Percentiles rank a stretch among this genome's conserved stretches.
These are phyloP conservation scores for Odontophorus gujanensis DNA, from an alignment of 2,113 vertebrate species.

Conservation along the genomic window DNA sequence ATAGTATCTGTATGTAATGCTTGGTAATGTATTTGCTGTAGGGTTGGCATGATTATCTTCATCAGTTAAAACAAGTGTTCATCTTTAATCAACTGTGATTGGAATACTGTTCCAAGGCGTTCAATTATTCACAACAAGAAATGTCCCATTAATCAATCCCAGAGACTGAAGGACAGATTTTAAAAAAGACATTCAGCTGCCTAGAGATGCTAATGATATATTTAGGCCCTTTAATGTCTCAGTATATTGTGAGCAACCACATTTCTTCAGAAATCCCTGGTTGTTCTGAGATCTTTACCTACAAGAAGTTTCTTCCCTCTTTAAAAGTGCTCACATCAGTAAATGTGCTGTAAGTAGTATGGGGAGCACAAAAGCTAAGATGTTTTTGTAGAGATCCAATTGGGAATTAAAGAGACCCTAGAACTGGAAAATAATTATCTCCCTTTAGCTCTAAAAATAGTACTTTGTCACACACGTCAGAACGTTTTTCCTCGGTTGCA, in stretches of 20 bases:
- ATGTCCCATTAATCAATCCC: slow-evolving; percentile 29
- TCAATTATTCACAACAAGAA: slow-evolving; percentile 29
- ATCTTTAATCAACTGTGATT: slow-evolving; percentile 14
- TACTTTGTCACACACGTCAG: not conserved
- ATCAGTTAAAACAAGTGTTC: slow-evolving; percentile 27
- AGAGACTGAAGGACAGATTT: not conserved
- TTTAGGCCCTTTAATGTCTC: not conserved
- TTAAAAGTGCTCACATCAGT: not conserved
- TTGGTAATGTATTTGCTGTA: slow-evolving; percentile 30
- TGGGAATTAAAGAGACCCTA: not conserved
- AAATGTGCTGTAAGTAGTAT: not conserved
- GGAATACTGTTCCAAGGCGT: not conserved
- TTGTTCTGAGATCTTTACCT: not conserved
- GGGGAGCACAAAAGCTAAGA: not conserved
- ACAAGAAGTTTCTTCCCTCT: not conserved
- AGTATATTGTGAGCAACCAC: not conserved
- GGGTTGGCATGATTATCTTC: slow-evolving; percentile 9
- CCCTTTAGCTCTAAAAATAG: not conserved
- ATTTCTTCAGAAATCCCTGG: not conserved
- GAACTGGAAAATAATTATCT: not conserved
- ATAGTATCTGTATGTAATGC: not conserved
- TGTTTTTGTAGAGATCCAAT: not conserved
- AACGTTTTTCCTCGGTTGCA: rapidly evolving
- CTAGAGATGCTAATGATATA: not conserved
- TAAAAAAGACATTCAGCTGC: not conserved